Evolutionary conservation across 2,888 invertebrate species (phyloP).

Genomic region (Celastrina argiolus): DNA sequence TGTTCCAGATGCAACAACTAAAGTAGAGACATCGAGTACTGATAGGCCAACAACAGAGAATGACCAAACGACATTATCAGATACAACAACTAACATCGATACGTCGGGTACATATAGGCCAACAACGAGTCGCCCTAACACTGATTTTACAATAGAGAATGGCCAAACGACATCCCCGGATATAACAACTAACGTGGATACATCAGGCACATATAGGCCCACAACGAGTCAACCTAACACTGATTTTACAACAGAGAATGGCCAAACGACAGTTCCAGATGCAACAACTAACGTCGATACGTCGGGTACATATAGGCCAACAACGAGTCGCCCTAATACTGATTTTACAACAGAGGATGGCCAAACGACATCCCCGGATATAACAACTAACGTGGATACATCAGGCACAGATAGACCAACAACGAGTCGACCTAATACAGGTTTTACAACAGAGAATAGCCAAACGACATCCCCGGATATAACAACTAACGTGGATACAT

Average conservation of each 20-base stretch:
- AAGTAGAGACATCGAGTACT: not conserved
- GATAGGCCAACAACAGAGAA: not conserved
- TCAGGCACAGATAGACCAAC: not conserved
- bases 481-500: not conserved
- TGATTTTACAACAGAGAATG: slow-evolving; percentile 3
- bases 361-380: not conserved
- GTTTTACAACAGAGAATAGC: not conserved
- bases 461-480: not conserved
- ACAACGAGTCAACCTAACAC: not conserved
- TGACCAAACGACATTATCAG: slow-evolving; percentile 1
- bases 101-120: not conserved
- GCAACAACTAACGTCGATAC: not conserved
- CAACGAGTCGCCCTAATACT: not conserved
- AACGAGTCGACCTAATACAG: not conserved
- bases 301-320: not conserved
- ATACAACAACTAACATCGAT: slow-evolving; percentile 10
- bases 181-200: not conserved
- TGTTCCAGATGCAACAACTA: no score
- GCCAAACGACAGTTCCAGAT: not conserved
- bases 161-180: not conserved
- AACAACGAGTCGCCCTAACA: not conserved
- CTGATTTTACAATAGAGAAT: not conserved
- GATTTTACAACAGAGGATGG: slow-evolving; percentile 10
- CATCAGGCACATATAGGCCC: not conserved
- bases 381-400: not conserved